phyloP scores from a whole-genome alignment of 2,113 vertebrate species.

The Callipepla squamata region DNA sequence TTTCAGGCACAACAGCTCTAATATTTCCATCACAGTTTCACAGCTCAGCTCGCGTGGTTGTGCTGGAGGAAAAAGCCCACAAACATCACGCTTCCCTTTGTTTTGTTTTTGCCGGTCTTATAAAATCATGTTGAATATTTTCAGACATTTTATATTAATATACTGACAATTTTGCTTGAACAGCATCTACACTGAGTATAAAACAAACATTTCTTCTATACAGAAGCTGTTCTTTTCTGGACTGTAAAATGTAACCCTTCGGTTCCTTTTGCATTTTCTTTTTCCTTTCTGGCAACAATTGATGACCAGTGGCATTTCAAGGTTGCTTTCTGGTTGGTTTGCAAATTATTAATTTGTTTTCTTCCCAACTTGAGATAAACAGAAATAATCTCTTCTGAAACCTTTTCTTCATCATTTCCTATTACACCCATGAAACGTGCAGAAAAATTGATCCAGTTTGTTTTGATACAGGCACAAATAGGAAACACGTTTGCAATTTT shows the following conservation, averaged over 20 bases:
- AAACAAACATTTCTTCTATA: slow-evolving; percentile 51
- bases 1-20: slow-evolving; percentile 86
- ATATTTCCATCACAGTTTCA: slow-evolving; percentile 90
- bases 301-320: slow-evolving; percentile 61
- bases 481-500: neutral
- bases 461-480: neutral
- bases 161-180: slow-evolving; percentile 70
- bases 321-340: slow-evolving; percentile 26
- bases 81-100: slow-evolving; percentile 74
- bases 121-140: slow-evolving; percentile 68
- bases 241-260: slow-evolving; percentile 32
- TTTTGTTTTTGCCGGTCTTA: slow-evolving; percentile 73
- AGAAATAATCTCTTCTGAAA: neutral
- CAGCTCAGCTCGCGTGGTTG: slow-evolving; percentile 72
- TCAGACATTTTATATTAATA: slow-evolving; percentile 71
- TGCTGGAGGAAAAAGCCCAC: slow-evolving; percentile 65
- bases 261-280: slow-evolving; percentile 29
- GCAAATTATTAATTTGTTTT: slow-evolving; percentile 57
- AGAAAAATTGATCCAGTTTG: neutral
- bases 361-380: slow-evolving; percentile 27
- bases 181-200: slow-evolving; percentile 47
- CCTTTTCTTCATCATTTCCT: neutral
- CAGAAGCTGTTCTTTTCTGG: slow-evolving; percentile 32
- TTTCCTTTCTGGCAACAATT: slow-evolving; percentile 31
- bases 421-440: neutral